These are phyloP conservation scores for Rhagoletis zephyria DNA, from an alignment of 1,140 invertebrate genomes.

Conservation along the genomic window DNA sequence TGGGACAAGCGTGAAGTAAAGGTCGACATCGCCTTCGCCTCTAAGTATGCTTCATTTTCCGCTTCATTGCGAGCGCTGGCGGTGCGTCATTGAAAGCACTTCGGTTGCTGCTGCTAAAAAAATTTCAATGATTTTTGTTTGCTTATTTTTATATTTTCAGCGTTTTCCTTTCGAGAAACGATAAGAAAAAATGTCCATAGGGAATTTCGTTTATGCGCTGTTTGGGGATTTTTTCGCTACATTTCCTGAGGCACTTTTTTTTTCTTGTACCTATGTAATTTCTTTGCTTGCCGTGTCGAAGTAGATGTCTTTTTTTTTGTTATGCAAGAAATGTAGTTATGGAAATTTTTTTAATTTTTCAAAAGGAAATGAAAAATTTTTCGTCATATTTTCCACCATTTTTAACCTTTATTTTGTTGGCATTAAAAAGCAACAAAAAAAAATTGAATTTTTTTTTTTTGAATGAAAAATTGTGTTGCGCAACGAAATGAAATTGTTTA, in stretches of 20 bases:
- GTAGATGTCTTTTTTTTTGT: background rate
- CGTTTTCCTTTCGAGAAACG: conserved; percentile 17
- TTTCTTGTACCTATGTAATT: conserved; percentile 3
- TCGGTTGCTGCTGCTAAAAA: background rate
- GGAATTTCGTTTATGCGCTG: conserved; percentile 47
- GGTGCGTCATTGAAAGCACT: background rate
- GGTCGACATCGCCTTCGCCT: background rate
- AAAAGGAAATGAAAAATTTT: conserved; percentile 54
- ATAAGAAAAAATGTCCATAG: conserved; percentile 45
- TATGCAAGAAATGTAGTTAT: conserved; percentile 26
- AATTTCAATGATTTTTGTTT: background rate
- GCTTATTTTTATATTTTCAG: background rate
- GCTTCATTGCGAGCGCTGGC: conserved; percentile 26
- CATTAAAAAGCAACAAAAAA: conserved; percentile 11
- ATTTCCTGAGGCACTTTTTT: conserved; percentile 26
- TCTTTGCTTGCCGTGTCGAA: background rate
- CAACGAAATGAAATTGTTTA: conserved; percentile 53
- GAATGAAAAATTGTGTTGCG: conserved; percentile 6
- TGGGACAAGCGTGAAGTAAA: conserved; percentile 35
- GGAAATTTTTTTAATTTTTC: background rate
- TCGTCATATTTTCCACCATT: conserved; percentile 49
- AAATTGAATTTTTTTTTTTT: background rate
- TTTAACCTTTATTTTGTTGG: background rate
- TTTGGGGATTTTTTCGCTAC: conserved; percentile 40
- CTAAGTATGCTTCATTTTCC: conserved; percentile 48